These are phyloP conservation scores for Sander vitreus DNA, from an alignment of 2,113 vertebrate species.

Conservation along the genomic window DNA sequence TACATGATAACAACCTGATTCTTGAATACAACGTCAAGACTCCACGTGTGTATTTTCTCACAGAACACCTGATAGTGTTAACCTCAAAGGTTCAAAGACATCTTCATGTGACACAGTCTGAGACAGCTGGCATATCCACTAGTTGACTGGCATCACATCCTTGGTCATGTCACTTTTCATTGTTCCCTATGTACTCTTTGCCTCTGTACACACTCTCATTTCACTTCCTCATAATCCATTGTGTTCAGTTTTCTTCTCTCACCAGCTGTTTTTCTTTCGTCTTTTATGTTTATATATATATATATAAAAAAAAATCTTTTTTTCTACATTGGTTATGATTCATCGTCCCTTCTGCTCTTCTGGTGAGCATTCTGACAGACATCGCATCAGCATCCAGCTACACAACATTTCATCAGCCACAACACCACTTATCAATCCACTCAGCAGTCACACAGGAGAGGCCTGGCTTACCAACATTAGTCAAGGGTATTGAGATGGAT, in stretches of 20 bases:
- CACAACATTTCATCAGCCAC: slow-evolving; percentile 47
- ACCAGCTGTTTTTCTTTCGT: background rate
- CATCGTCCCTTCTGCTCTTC: background rate
- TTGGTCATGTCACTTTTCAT: slow-evolving; percentile 12
- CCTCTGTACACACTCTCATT: background rate
- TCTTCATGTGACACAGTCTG: background rate
- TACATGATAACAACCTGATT: background rate
- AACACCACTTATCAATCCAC: slow-evolving; percentile 54
- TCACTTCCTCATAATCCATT: background rate
- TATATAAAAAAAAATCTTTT: too few species aligned
- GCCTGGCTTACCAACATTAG: slow-evolving; percentile 25
- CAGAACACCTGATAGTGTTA: background rate
- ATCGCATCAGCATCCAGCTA: slow-evolving; percentile 45
- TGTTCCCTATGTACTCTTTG: background rate
- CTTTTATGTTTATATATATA: slow-evolving; percentile 6
- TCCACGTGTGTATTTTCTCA: background rate
- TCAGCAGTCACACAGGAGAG: slow-evolving; percentile 31
- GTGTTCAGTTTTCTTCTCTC: background rate
- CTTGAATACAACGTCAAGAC: background rate
- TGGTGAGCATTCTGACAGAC: slow-evolving; percentile 27
- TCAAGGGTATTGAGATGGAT: slow-evolving; percentile 35
- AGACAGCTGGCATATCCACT: slow-evolving; percentile 33
- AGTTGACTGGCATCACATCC: slow-evolving; percentile 4
- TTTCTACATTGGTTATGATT: background rate
- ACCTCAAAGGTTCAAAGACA: slow-evolving; percentile 7